Evolutionary conservation across 2,888 invertebrate species (phyloP), one percentile per base, ranked within the genome.

Genomic region (Biston stratarius): DNA sequence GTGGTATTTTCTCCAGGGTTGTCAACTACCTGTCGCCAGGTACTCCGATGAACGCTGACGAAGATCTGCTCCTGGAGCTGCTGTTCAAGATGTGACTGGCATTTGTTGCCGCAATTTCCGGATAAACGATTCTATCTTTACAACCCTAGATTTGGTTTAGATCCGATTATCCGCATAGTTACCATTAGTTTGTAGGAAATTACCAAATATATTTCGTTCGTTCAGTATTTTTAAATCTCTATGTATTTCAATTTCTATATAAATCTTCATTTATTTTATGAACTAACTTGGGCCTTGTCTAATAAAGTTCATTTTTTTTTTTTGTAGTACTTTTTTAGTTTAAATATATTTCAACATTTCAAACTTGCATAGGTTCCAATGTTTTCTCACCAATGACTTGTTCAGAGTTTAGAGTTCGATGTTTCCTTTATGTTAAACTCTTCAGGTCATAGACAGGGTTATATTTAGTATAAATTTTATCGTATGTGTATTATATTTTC

Each of bases 401-500:
- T 90, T 88, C 87, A 89, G 90, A 92, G 88, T 91, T 91, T 90
- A 84, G 83, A 87, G 87, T 88, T 79, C 80, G 82, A 83, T 84
- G 81, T 80, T 83, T 77, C 75, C 77, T 87, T 92, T 88, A 79
- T 83, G 89, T 88, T 83, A 84, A 91, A 91, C 92, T 92, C 93
- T 93, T 93, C 94, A 94, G 94, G 94, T 94, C 94, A 93, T 93
- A 93, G 92, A 93, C 94, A 94, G 94, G 94, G 94, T 94, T 93
- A 92, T 91, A 93, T 93, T 93, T 92, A 94, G 93, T 93, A 91
- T 93, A 93, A 93, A 93, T 92, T 93, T 92, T 94, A 93, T 91
- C 91, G 91, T 92, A 91, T 94, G 90, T 89, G 91, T 92, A 92
- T 93, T 93, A 93, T 92, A 94, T 94, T 94, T 94, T 92, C 93